Conservation (phyloP, 2,113 vertebrate genomes). For the Spilogale gracilis region DNA sequence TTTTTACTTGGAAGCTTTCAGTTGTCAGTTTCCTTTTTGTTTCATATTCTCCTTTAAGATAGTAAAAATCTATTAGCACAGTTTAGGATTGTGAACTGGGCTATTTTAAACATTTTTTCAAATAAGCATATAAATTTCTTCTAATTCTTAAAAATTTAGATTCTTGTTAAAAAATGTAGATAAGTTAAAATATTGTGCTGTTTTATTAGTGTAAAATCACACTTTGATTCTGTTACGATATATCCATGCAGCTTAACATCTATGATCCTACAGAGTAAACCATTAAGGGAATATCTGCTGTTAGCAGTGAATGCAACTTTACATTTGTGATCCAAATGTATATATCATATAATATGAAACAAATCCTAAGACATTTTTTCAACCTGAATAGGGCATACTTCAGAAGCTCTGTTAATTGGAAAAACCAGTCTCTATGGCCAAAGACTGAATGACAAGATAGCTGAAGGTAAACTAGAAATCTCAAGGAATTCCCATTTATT, state of each 20-base stretch:
- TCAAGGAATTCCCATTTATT: conserved; percentile 71
- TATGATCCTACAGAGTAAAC: conserved; percentile 96
- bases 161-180: conserved; percentile 83
- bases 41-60: conserved; percentile 5
- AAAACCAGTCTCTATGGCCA: conserved; percentile 87
- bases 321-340: conserved; percentile 95
- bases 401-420: conserved; percentile 87
- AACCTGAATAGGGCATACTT: conserved; percentile 91
- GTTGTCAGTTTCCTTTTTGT: conserved; percentile 15
- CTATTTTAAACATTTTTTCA: conserved; percentile 43
- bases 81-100: background rate
- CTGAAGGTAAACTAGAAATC: conserved; percentile 85
- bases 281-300: conserved; percentile 95
- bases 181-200: conserved; percentile 95
- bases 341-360: conserved; percentile 95
- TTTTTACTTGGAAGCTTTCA: background rate
- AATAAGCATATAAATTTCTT: background rate
- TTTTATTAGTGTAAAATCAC: conserved; percentile 99
- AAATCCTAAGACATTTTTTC: conserved; percentile 91
- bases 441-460: conserved; percentile 87
- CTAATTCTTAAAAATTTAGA: conserved; percentile 64
- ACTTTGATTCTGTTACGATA: conserved; percentile 96
- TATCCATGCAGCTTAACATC: conserved; percentile 96
- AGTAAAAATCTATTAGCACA: conserved; percentile 9
- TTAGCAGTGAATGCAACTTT: conserved; percentile 98